A percentile compares a stretch with the other conserved stretches of the same genome.
Evolutionary conservation across 2,113 vertebrate species (phyloP).

Genomic region (Mobula hypostoma): DNA sequence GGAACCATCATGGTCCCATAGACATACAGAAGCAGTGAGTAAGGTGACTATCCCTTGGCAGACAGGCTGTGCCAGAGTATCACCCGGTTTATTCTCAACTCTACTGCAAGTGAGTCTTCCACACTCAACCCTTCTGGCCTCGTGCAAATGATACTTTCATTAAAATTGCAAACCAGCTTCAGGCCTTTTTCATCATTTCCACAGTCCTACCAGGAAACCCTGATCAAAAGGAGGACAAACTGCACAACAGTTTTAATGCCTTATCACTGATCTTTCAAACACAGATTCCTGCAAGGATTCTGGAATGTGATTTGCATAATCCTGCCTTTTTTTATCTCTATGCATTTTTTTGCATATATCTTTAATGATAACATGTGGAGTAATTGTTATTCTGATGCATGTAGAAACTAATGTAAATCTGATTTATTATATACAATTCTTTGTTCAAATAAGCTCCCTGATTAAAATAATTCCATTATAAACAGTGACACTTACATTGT

Average conservation of each 20-base stretch:
- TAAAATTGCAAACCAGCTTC: background rate
- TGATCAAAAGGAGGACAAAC: background rate
- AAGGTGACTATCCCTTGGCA: background rate
- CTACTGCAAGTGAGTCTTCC: background rate
- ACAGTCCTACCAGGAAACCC: background rate
- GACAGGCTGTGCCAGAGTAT: background rate
- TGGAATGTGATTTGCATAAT: slow-evolving; percentile 18
- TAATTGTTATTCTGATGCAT: background rate
- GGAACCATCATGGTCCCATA: too few species aligned
- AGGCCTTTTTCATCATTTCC: too few species aligned
- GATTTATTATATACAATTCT: background rate
- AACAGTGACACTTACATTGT: background rate
- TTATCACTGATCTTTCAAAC: background rate
- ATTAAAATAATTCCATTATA: background rate
- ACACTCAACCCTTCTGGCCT: background rate
- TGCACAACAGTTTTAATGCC: background rate
- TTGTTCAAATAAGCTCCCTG: background rate
- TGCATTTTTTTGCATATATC: background rate
- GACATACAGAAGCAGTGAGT: background rate
- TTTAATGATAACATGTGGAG: background rate
- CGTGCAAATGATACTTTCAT: background rate
- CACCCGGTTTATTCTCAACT: background rate
- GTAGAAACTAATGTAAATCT: background rate
- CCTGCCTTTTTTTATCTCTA: background rate
- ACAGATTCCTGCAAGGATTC: background rate